A percentile compares a stretch with the other conserved stretches of the same genome.
These are phyloP conservation scores for Lepilemur septentrionalis DNA, from an alignment of 2,797 vertebrate species.

Conservation along the genomic window DNA sequence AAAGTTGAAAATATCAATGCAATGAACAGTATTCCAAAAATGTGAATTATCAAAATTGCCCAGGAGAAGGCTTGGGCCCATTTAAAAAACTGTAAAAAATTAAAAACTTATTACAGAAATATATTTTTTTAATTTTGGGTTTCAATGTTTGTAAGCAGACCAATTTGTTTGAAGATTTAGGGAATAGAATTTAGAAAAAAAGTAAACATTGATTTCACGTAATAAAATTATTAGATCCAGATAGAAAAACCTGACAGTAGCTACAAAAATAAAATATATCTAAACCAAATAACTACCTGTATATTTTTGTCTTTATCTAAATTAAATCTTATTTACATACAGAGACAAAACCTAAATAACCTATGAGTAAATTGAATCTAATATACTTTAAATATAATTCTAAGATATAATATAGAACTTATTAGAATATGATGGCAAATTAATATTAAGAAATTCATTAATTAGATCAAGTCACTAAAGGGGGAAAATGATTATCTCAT, in stretches of 20 bases:
- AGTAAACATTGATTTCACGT: background rate
- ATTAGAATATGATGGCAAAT: background rate
- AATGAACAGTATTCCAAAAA: background rate
- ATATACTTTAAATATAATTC: conserved; percentile 33
- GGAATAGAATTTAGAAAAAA: background rate
- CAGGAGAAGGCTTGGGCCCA: background rate
- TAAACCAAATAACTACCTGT: background rate
- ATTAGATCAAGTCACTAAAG: background rate
- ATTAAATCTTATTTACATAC: conserved; percentile 23
- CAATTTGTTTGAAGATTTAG: background rate
- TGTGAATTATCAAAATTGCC: background rate
- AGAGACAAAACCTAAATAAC: background rate
- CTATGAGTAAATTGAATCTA: conserved; percentile 35
- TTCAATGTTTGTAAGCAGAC: background rate
- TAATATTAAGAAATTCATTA: conserved; percentile 44
- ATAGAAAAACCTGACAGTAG: background rate
- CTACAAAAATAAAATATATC: background rate
- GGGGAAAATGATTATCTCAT: conserved; percentile 10
- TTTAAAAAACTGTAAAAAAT: background rate
- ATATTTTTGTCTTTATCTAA: conserved; percentile 37
- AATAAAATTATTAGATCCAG: conserved; percentile 4
- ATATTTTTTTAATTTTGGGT: background rate
- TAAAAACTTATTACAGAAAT: background rate
- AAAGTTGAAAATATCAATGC: background rate
- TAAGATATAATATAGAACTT: conserved; percentile 11